Base-by-base conservation (phyloP, 2,113 vertebrate species). In the Collichthys lucidus region DNA sequence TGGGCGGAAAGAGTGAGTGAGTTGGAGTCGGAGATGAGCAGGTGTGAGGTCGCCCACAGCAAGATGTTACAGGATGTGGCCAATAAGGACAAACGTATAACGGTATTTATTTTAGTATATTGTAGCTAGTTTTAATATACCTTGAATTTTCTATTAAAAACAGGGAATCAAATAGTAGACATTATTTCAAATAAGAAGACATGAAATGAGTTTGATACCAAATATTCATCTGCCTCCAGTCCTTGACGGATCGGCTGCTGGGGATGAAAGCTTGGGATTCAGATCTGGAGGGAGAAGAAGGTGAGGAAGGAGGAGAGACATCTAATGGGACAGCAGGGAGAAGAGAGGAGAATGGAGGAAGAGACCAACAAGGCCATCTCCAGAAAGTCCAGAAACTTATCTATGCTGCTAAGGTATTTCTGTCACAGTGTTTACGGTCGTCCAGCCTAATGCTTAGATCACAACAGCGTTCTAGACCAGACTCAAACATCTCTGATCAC, bases 381-480 rank as follows among this genome's bases (percentile, higher is more conserved):
- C 95, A 96, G 94, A 97, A 96, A 88, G 93, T 98, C 80, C 96
- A 96, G 94, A 97, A 96, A 81, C 89, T 99, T 55, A 96, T 99
- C 85, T 93, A 95, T 94, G 97, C 97, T 87, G 97, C 97, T 57
- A 98, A 97, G 97, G 98, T 99, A 95, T 35, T 0, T 46, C 15
- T 11, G 3, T 15, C 4, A 5, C 11, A 8, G 1, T 17, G 8
- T 60, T 26, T 20, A 24, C 35, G 9, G 6, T 40, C 35, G 7
- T 3, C 22, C 11, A 8, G 40, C 4, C 15, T 57, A 26, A 46
- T 15, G 29, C 7, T 50, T 35, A 35, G 35, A 35, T 40, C 35
- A 40, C 35, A 19, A 7, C 1, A 44, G 16, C 11, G 1, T 24
- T 6, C 11, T 4, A 31, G 50, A 17, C 46, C 46, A 11, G 40